phyloP scores from a whole-genome alignment of 2,113 vertebrate genomes.

The Otis tarda region DNA sequence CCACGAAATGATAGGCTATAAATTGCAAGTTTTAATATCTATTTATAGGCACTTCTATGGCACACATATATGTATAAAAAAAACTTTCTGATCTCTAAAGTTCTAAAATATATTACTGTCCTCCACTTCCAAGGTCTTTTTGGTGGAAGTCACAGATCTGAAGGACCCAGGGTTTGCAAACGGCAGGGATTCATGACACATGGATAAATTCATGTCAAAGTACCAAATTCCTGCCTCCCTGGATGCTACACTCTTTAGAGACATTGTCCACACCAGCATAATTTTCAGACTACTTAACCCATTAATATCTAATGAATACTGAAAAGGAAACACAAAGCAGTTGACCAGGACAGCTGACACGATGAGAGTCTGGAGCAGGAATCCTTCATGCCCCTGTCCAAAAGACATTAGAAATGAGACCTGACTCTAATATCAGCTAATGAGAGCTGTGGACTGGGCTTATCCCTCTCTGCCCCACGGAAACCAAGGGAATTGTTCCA shows the following conservation, averaged over 20 bases:
- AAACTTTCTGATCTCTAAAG: constrained; percentile 44
- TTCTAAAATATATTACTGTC: constrained; percentile 50
- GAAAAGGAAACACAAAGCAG: not conserved
- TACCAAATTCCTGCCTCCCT: not conserved
- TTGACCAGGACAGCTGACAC: not conserved
- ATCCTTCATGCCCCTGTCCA: too few relatives aligned
- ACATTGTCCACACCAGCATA: not conserved
- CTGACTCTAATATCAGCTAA: not conserved
- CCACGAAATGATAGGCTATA: constrained; percentile 61
- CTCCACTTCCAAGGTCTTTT: constrained; percentile 52
- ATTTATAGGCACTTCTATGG: constrained; percentile 54
- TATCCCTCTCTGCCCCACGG: not conserved
- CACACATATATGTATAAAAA: constrained; percentile 40
- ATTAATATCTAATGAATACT: not conserved
- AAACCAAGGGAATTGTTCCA: not conserved
- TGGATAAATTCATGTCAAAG: not conserved
- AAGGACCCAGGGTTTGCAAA: not conserved
- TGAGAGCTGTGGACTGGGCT: not conserved
- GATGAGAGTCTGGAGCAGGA: not conserved
- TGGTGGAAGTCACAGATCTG: not conserved
- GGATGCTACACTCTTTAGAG: not conserved
- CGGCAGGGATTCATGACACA: not conserved
- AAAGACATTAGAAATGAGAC: not conserved
- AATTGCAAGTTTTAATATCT: constrained; percentile 63
- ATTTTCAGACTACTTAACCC: not conserved